phyloP scores from a whole-genome alignment of 2,888 invertebrate genomes.

The Mactromeris polynyma region DNA sequence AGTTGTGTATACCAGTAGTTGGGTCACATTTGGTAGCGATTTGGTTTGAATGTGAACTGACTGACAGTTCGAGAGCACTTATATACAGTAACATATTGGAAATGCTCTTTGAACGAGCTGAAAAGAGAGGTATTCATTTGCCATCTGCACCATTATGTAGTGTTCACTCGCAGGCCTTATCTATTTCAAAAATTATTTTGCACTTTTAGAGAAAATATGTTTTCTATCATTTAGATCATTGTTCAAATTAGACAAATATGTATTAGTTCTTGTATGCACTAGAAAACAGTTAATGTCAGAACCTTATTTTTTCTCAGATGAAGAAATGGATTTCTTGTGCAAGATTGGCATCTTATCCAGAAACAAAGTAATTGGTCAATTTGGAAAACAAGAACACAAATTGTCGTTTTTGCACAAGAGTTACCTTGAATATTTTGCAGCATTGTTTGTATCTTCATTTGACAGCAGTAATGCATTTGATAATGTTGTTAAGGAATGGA shows the following conservation, averaged over 20 bases:
- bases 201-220: too few species aligned
- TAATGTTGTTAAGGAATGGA: too few species aligned
- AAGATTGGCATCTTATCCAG: not conserved
- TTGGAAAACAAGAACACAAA: not conserved
- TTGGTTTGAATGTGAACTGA: not conserved
- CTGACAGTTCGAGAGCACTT: not conserved
- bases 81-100: too few species aligned
- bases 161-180: too few species aligned
- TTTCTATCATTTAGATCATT: too few species aligned
- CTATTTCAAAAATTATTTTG: too few species aligned
- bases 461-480: too few species aligned
- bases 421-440: slow-evolving; percentile 38
- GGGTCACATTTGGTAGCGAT: not conserved
- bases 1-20: not conserved
- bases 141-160: too few species aligned
- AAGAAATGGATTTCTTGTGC: not conserved
- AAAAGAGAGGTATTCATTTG: too few species aligned
- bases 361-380: not conserved
- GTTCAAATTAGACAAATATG: not conserved
- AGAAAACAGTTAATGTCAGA: not conserved
- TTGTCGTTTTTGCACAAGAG: not conserved
- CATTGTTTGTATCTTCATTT: not conserved
- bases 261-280: not conserved
- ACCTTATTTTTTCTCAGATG: not conserved
- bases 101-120: too few species aligned